Conservation (phyloP, 2,888 invertebrate species). For the Nephrotoma flavescens region DNA sequence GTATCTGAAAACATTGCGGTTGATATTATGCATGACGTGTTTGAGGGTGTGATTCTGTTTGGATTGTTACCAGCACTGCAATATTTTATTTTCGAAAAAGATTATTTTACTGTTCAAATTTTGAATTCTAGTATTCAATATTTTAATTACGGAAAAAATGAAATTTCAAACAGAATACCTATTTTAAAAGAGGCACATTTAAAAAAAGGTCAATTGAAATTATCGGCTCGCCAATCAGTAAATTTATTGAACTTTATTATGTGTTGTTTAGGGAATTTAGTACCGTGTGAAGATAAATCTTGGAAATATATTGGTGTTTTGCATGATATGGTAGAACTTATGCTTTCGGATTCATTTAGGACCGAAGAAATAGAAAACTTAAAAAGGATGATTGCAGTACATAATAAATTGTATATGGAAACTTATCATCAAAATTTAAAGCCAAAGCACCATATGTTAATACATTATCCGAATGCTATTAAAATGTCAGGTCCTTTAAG, state of each 20-base stretch:
- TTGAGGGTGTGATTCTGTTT: too few relatives aligned
- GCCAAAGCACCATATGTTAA: conserved; percentile 9
- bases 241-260: neutral
- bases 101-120: neutral
- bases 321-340: neutral
- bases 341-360: neutral
- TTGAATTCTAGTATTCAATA: neutral
- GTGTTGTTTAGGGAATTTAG: neutral
- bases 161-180: neutral
- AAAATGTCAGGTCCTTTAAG: too few relatives aligned
- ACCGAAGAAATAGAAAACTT: neutral
- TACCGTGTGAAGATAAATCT: neutral
- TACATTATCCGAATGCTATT: conserved; percentile 10
- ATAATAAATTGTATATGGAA: conserved; percentile 6
- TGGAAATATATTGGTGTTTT: neutral
- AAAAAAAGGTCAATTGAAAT: neutral
- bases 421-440: conserved; percentile 8
- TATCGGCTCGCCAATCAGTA: neutral
- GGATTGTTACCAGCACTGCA: neutral
- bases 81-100: neutral
- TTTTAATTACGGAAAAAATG: neutral
- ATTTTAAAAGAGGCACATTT: neutral
- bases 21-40: neutral
- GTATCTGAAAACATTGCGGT: neutral
- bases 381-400: neutral